Evolutionary conservation across 2,113 vertebrate genomes (phyloP), one percentile per base, ranked within the genome.

Genomic region (Geothlypis trichas): DNA sequence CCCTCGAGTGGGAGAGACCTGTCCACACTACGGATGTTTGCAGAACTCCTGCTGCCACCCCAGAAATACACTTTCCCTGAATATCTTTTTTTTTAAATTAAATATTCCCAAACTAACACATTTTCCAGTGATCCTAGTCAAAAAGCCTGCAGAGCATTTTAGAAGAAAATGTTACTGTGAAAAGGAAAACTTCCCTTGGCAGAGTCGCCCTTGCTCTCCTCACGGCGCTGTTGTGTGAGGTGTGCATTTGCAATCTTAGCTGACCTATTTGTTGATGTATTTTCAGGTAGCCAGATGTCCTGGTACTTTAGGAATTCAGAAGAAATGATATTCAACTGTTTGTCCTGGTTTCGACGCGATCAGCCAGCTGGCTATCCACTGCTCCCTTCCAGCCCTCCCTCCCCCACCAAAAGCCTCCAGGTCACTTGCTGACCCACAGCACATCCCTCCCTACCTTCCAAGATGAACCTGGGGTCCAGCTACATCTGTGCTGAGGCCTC

Each of bases 271-370:
- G 80, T 93, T 95, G 92, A 87, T 90, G 80, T 84, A 62, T 84
- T 96, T 96, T 95, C 95, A 95, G 96, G 95, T 96, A 93, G 94
- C 92, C 96, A 97, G 96, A 94, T 97, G 96, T 94, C 96, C 81
- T 33, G 42, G 72, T 92, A 95, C 92, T 96, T 95, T 44, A 96
- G 88, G 74, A 93, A 90, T 89, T 75, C 86, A 89, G 89, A 94
- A 94, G 93, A 97, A 97, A 96, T 92, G 7, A 78, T 84, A 86
- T 94, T 89, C 71, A 58, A 96, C 74, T 93, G 90, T 92, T 96
- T 95, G 93, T 93, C 94, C 94, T 71, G 81, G 44, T 91, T 93
- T 94, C 0, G 7, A 79, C 0, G 35, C 19, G 9, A 62, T 76
- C 89, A 89, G 93, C 90, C 96, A 97, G 94, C 93, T 97, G 97